Conservation (phyloP, 2,888 invertebrate genomes). For the Philaethria dido region DNA sequence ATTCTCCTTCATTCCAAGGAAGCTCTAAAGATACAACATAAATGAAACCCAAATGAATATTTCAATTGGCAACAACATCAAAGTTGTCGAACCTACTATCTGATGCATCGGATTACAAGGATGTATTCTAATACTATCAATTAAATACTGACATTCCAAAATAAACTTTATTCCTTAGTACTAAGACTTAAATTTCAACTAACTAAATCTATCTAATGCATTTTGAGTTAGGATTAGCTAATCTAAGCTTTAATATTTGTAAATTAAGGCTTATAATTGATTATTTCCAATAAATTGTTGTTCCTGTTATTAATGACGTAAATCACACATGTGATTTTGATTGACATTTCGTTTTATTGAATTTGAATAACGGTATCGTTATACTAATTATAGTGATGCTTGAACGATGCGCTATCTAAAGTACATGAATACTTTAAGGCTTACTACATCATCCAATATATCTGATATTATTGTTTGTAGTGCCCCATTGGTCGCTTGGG, state of each 20-base stretch:
- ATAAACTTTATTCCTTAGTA: not conserved
- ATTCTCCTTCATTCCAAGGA: not conserved
- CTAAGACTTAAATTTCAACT: not conserved
- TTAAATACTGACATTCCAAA: not conserved
- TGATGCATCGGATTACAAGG: conserved; percentile 26
- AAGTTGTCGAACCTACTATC: conserved; percentile 32
- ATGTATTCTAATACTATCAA: conserved; percentile 19
- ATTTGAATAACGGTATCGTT: conserved; percentile 20
- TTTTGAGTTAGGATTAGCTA: not conserved
- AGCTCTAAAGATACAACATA: conserved; percentile 10
- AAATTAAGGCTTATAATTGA: not conserved
- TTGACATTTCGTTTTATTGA: conserved; percentile 33
- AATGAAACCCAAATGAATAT: conserved; percentile 5
- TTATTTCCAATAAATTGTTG: not conserved
- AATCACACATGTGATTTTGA: conserved; percentile 37
- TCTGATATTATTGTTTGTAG: not conserved
- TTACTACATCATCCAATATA: not conserved
- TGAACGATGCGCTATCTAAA: not conserved
- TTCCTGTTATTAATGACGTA: conserved; percentile 27
- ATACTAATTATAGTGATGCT: not conserved
- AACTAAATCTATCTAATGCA: not conserved
- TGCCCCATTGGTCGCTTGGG: too few species aligned
- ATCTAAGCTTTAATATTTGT: not conserved
- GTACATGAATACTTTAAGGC: not conserved
- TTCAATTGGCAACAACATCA: conserved; percentile 37